Percentiles rank a stretch among this genome's conserved stretches.
phyloP scores from a whole-genome alignment of 2,888 invertebrate species.

The Lithophane semibrunnea region DNA sequence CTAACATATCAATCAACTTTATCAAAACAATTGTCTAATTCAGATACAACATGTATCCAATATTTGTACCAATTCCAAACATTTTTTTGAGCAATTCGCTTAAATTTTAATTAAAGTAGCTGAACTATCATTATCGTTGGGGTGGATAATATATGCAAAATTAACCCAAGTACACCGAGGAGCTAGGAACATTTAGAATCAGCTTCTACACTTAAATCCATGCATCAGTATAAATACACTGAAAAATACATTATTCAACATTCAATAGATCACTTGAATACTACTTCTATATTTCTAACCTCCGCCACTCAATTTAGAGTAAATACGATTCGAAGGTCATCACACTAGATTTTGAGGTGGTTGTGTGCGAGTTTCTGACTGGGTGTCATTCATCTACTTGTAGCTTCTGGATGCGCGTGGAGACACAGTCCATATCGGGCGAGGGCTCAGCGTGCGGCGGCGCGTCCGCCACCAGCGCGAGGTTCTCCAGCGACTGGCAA shows the following conservation, averaged over 20 bases:
- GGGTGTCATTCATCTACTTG: conserved; percentile 90
- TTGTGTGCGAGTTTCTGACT: conserved; percentile 42
- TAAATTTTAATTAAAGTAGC: conserved; percentile 72
- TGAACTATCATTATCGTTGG: conserved; percentile 69
- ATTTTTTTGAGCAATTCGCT: conserved; percentile 81
- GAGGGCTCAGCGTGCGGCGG: conserved; percentile 78
- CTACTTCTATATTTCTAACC: conserved; percentile 75
- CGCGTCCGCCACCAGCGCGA: conserved; percentile 85
- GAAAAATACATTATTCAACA: conserved; percentile 80
- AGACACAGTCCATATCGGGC: conserved; percentile 91
- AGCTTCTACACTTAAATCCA: conserved; percentile 75
- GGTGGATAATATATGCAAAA: conserved; percentile 76
- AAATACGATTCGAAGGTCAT: conserved; percentile 64
- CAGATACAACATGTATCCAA: conserved; percentile 70
- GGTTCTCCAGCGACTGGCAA: conserved; percentile 91
- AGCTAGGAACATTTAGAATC: conserved; percentile 84
- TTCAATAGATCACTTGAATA: conserved; percentile 79
- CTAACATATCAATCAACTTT: conserved; percentile 58
- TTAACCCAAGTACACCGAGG: conserved; percentile 76
- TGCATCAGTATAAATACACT: conserved; percentile 80
- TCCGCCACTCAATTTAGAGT: conserved; percentile 66
- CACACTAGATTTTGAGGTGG: conserved; percentile 69
- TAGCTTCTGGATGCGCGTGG: conserved; percentile 91
- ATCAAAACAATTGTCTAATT: conserved; percentile 60
- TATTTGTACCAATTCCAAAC: conserved; percentile 79